Percentiles rank a stretch among this genome's conserved stretches.
Conservation (phyloP, 1,140 invertebrate species). For the Maniola jurtina region DNA sequence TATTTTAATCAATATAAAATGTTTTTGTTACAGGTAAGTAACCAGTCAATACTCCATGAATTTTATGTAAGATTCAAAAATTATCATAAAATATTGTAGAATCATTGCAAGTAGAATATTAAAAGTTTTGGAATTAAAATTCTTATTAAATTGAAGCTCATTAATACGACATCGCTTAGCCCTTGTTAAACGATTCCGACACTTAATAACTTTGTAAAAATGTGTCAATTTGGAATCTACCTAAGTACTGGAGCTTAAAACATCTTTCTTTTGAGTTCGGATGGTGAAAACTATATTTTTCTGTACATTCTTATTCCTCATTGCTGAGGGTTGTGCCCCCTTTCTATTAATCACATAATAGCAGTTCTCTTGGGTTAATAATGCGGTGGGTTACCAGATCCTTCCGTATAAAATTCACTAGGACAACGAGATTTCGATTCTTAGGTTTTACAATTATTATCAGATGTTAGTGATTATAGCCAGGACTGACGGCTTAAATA, state of each 20-base stretch:
- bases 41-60: neutral
- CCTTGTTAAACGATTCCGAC: neutral
- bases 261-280: neutral
- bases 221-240: neutral
- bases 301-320: no score
- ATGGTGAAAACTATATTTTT: no score
- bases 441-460: no score
- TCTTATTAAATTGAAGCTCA: neutral
- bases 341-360: no score
- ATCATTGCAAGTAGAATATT: neutral
- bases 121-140: neutral
- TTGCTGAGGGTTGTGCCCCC: no score
- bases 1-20: neutral
- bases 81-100: neutral
- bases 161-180: slow-evolving; percentile 4
- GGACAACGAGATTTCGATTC: no score
- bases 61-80: neutral
- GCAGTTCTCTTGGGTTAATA: no score
- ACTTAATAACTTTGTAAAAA: neutral
- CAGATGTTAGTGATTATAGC: no score
- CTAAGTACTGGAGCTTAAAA: neutral
- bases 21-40: slow-evolving; percentile 40
- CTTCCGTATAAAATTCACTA: no score
- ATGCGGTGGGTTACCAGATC: no score
- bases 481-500: no score